Percentiles rank a stretch among this genome's conserved stretches.
Conservation (phyloP, 1,140 invertebrate species). For the Mycetomoellerius zeteki region DNA sequence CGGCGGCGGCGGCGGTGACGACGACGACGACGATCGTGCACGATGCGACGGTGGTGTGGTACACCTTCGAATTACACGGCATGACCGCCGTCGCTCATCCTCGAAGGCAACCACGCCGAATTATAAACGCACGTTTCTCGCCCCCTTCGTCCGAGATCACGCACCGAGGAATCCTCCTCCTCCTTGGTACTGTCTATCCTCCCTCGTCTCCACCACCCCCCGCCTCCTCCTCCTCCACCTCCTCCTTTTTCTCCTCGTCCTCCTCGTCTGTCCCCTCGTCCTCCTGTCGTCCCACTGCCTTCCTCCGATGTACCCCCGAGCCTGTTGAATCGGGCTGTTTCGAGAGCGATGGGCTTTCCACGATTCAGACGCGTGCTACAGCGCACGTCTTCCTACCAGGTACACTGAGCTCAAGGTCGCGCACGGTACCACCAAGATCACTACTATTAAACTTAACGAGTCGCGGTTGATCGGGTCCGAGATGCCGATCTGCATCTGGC, state of each 20-base stretch:
- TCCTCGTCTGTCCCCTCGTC: slow-evolving; percentile 19
- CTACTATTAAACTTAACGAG: not conserved
- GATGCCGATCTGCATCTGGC: slow-evolving; percentile 26
- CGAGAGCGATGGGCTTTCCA: slow-evolving; percentile 20
- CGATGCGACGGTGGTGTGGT: slow-evolving; percentile 68
- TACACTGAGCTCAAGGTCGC: slow-evolving; percentile 2
- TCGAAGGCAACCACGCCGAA: slow-evolving; percentile 59
- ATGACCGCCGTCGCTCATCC: slow-evolving; percentile 73
- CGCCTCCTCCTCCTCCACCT: slow-evolving; percentile 14
- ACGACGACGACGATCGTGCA: slow-evolving; percentile 55
- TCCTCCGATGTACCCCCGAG: slow-evolving; percentile 18
- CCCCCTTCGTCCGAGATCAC: slow-evolving; percentile 27
- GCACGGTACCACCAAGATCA: slow-evolving; percentile 27
- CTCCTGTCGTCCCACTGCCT: not conserved
- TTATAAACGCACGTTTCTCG: slow-evolving; percentile 41
- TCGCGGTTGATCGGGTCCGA: slow-evolving; percentile 7
- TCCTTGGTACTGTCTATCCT: slow-evolving; percentile 11
- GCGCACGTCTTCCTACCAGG: not conserved
- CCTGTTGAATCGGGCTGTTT: slow-evolving; percentile 1
- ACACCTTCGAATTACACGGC: slow-evolving; percentile 73
- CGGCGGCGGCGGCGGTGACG: slow-evolving; percentile 21
- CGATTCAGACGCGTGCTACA: slow-evolving; percentile 7
- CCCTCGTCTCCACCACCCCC: slow-evolving; percentile 15
- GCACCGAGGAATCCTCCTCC: slow-evolving; percentile 33
- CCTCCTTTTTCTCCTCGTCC: slow-evolving; percentile 18